A percentile compares a stretch with the other conserved stretches of the same genome.
These are phyloP conservation scores for Syrmaticus mikado DNA, from an alignment of 2,113 vertebrate genomes.

Conservation along the genomic window DNA sequence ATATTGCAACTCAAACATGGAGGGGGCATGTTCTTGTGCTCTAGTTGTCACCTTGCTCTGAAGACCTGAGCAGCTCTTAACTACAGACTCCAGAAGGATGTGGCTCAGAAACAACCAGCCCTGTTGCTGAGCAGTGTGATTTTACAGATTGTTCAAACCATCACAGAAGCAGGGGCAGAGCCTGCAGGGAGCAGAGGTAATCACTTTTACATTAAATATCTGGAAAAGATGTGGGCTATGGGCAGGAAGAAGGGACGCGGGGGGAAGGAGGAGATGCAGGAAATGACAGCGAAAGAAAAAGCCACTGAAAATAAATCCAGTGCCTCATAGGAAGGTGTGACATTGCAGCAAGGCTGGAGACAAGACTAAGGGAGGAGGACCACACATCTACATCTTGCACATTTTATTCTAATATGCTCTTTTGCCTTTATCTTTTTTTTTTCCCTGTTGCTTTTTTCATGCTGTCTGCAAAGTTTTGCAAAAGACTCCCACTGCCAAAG, in stretches of 20 bases:
- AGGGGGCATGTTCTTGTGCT: neutral
- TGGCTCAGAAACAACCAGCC: conserved; percentile 43
- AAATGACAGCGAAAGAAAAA: neutral
- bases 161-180: conserved; percentile 30
- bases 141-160: conserved; percentile 22
- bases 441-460: neutral
- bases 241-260: neutral
- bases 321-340: neutral
- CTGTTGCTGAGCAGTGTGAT: neutral
- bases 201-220: conserved; percentile 32
- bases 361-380: neutral
- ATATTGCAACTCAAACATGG: neutral
- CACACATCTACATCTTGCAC: conserved; percentile 8
- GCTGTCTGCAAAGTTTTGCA: conserved; percentile 60
- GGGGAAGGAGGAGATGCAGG: neutral
- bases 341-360: neutral
- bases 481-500: conserved; percentile 17
- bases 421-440: neutral
- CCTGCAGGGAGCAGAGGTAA: conserved; percentile 68
- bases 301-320: neutral
- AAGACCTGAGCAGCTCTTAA: conserved; percentile 16
- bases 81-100: neutral
- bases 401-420: conserved; percentile 23
- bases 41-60: neutral
- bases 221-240: neutral